Evolutionary conservation across 2,113 vertebrate species (phyloP), one percentile per base, ranked within the genome.

Genomic region (Daubentonia madagascariensis): DNA sequence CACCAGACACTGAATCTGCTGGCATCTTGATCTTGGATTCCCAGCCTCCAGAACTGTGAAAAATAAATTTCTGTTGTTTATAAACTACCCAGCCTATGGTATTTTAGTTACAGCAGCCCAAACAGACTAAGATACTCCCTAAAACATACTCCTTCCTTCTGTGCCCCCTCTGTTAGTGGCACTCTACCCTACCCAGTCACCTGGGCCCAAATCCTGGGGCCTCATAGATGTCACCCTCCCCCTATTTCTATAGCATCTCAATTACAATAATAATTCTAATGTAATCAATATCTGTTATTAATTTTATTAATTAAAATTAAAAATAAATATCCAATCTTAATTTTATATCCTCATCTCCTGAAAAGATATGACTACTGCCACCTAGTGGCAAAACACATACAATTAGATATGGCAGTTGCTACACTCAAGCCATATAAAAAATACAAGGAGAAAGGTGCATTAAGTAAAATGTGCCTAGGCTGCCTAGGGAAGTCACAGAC

Each of bases 351-450:
- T 52, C 25, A 35, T 23, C 22, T 72, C 59, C 57, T 50, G 8
- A 73, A 92, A 68, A 83, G 32, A 70, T 43, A 43, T 54, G 14
- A 54, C 52, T 97, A 89, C 96, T 97, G 96, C 96, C 98, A 97
- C 89, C 97, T 98, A 70, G 93, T 95, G 98, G 91, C 20, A 2
- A 95, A 81, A 85, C 1, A 32, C 40, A 91, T 81, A 63, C 61
- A 95, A 28, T 20, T 28, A 50, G 17, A 25, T 85, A 32, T 2
- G 13, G 50, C 54, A 52, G 5, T 48, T 90, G 14, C 9, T 52
- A 20, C 0, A 40, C 32, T 67, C 32, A 22, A 72, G 22, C 50
- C 50, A 94, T 57, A 67, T 63, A 54, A 40, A 50, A 92, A 70
- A 22, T 50, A 13, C 9, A n/a, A 81, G 12, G 4, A 67, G 50